Evolutionary conservation across 2,113 vertebrate genomes (phyloP).

Genomic region (Myotis brandtii): DNA sequence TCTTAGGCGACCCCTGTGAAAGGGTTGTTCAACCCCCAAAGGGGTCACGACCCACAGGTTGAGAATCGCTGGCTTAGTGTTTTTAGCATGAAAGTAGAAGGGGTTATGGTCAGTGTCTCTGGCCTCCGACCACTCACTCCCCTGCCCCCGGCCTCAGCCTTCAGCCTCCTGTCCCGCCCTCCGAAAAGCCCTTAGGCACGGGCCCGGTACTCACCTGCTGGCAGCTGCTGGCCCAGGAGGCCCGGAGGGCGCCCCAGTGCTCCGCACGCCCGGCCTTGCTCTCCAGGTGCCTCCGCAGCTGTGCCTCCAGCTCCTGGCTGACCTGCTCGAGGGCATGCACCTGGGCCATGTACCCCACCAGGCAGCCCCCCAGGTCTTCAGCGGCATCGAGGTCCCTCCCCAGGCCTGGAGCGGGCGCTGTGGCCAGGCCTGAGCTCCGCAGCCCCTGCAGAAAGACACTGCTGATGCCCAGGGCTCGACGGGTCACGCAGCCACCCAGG

Average conservation of each 20-base stretch:
- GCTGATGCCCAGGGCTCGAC: slow-evolving; percentile 95
- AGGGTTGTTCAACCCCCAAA: no score
- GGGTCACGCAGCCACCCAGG: slow-evolving; percentile 92
- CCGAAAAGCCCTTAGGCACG: not conserved
- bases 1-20: no score
- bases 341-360: slow-evolving; percentile 95
- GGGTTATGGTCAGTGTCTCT: not conserved
- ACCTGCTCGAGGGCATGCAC: slow-evolving; percentile 92
- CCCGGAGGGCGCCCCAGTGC: slow-evolving; percentile 88
- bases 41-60: no score
- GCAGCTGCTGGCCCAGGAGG: slow-evolving; percentile 92
- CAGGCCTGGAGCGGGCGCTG: slow-evolving; percentile 84
- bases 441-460: slow-evolving; percentile 95
- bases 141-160: accelerated
- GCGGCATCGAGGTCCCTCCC: slow-evolving; percentile 82
- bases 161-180: not conserved
- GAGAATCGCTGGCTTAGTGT: no score
- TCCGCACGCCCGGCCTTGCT: slow-evolving; percentile 88
- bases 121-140: not conserved
- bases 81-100: not conserved
- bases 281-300: slow-evolving; percentile 92
- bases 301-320: slow-evolving; percentile 94
- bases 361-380: slow-evolving; percentile 89
- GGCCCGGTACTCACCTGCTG: slow-evolving; percentile 88
- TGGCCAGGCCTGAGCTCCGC: slow-evolving; percentile 87